A percentile compares a stretch with the other conserved stretches of the same genome.
Evolutionary conservation across 2,113 vertebrate genomes (phyloP).

Genomic region (Xiphophorus hellerii): DNA sequence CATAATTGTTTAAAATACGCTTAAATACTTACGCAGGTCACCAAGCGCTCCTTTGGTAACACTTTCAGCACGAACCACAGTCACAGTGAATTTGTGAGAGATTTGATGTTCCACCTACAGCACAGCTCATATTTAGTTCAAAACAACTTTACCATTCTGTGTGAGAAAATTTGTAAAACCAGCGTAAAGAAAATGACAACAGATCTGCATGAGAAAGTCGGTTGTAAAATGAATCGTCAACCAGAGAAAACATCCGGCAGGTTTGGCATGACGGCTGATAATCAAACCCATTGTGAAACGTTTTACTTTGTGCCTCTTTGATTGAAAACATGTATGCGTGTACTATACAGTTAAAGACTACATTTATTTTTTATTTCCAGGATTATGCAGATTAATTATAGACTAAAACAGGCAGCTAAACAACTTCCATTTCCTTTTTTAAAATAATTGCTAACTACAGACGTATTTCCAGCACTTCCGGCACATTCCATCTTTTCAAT

Average conservation of each 20-base stretch:
- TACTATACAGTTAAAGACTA: no score
- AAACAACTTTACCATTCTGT: background rate
- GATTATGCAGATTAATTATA: no score
- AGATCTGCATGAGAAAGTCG: background rate
- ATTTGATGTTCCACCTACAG: conserved; percentile 95
- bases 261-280: conserved; percentile 1
- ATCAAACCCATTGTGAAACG: background rate
- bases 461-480: no score
- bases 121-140: conserved; percentile 7
- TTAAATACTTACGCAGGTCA: conserved; percentile 89
- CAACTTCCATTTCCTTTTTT: no score
- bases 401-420: no score
- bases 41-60: conserved; percentile 96
- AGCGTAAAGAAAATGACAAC: background rate
- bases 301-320: background rate
- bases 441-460: no score
- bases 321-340: no score
- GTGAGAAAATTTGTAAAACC: background rate
- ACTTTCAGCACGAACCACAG: conserved; percentile 86
- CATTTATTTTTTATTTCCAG: no score
- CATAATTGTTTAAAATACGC: background rate
- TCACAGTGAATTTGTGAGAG: conserved; percentile 91
- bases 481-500: no score
- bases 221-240: background rate
- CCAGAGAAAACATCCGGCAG: no score